Conservation (phyloP, 2,797 vertebrate species). For the Setipinna tenuifilis region DNA sequence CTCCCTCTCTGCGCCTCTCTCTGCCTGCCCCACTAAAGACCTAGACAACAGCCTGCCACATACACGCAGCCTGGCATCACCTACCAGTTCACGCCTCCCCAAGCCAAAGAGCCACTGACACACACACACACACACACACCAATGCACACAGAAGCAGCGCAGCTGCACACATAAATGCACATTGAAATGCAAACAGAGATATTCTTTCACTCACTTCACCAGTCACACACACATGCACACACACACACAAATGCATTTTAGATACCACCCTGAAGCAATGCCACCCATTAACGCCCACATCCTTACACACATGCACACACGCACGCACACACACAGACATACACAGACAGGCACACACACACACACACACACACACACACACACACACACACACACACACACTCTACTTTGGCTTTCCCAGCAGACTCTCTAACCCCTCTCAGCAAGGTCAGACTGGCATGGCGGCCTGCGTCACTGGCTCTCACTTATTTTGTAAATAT, state of each 20-base stretch:
- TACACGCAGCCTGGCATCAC: constrained; percentile 28
- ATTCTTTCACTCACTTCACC: neutral
- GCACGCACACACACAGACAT: neutral
- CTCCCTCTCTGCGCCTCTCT: neutral
- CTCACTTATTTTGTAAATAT: neutral
- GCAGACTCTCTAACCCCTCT: no score
- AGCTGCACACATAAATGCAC: neutral
- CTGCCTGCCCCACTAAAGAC: neutral
- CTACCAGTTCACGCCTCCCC: constrained; percentile 83
- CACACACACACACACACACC: constrained; percentile 4
- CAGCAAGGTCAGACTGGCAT: neutral
- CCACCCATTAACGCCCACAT: neutral
- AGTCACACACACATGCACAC: neutral
- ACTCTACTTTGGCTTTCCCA: neutral
- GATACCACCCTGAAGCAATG: neutral
- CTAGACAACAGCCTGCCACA: constrained; percentile 37
- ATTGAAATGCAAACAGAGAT: no score
- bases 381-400: constrained; percentile 19
- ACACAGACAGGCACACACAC: neutral
- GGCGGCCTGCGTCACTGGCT: neutral
- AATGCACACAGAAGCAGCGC: no score
- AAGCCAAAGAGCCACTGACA: constrained; percentile 89
- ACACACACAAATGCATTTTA: neutral
- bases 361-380: neutral
- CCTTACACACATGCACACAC: no score